These are phyloP conservation scores for Eulithis testata DNA, from an alignment of 2,888 invertebrate species.

Conservation along the genomic window DNA sequence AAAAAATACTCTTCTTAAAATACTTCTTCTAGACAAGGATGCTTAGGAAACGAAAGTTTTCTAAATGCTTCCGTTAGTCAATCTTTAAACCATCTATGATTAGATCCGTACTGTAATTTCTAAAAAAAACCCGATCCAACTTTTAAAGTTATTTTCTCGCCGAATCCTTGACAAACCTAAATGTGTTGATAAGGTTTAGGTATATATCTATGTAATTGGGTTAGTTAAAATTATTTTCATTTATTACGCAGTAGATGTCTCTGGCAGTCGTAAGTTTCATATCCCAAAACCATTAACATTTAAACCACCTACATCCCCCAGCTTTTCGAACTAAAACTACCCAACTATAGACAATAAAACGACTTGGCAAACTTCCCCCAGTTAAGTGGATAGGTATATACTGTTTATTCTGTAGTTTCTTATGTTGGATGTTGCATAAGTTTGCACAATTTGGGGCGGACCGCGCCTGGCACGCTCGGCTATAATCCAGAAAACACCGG, in stretches of 20 bases:
- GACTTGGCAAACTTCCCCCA: slow-evolving; percentile 49
- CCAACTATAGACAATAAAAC: slow-evolving; percentile 38
- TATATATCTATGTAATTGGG: too few species aligned
- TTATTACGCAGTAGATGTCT: not conserved
- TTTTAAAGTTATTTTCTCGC: too few species aligned
- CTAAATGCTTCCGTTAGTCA: too few species aligned
- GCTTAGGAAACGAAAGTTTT: too few species aligned
- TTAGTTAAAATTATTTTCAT: too few species aligned
- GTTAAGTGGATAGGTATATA: slow-evolving; percentile 2
- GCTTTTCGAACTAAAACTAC: slow-evolving; percentile 37
- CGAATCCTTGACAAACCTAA: too few species aligned
- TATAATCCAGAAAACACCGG: slow-evolving; percentile 44
- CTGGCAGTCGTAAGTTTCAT: not conserved
- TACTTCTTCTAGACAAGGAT: too few species aligned
- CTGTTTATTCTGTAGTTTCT: not conserved
- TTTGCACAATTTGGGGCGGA: slow-evolving; percentile 57
- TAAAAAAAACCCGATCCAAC: too few species aligned
- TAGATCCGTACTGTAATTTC: too few species aligned
- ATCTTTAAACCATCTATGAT: too few species aligned
- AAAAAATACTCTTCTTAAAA: too few species aligned
- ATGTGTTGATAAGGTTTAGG: too few species aligned
- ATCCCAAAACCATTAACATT: slow-evolving; percentile 9
- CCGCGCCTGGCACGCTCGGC: slow-evolving; percentile 61
- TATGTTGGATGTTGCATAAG: slow-evolving; percentile 53
- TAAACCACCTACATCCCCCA: slow-evolving; percentile 1